Base-by-base conservation (phyloP, 2,113 vertebrate species). In the Romanogobio albipinnatus region DNA sequence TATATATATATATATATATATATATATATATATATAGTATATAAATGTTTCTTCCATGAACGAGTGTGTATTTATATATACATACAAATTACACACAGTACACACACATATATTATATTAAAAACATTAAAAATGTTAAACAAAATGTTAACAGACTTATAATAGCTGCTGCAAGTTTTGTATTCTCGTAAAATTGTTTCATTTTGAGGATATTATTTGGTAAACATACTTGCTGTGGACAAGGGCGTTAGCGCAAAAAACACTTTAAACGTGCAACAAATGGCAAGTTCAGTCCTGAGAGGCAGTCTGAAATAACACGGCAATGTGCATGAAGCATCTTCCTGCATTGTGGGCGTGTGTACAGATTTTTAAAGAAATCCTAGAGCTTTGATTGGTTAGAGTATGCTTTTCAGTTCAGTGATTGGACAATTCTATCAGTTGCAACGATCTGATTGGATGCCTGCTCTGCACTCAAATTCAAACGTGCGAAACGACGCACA, bases 351-450 rank as follows among this genome's bases (percentile, higher is more conserved):
- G 73, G 87, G 87, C 62, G 87, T 49, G 85, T 66, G n/a, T 77
- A 13, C 10, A 43, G n/a, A 24, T 26, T 61, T 88, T 86, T 84
- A 86, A 88, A 88, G 53, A 0, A 19, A 29, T 11, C n/a, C 15
- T 56, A 9, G 29, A 29, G 26, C 14, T 86, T 56, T 58, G 79
- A 90, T 91, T 80, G 90, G 90, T 43, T 85, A 4, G 3, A 5
- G 11, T 84, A 86, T 82, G 71, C 82, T 79, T 83, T 33, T 61
- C 56, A 45, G 10, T 26, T 29, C 22, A 39, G 14, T 73, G 76
- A 89, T 90, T 91, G 87, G 88, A 62, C 71, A 8, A 22, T 10
- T 22, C 4, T 14, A 1, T 19, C n/a, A 3, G 17, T 19, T 53
- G 8, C 36, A 26, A 14, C 10, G 3, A 59, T 13, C 4, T 75